A percentile compares a stretch with the other conserved stretches of the same genome.
Conservation (phyloP, 2,113 vertebrate genomes). For the Eubucco bourcierii region DNA sequence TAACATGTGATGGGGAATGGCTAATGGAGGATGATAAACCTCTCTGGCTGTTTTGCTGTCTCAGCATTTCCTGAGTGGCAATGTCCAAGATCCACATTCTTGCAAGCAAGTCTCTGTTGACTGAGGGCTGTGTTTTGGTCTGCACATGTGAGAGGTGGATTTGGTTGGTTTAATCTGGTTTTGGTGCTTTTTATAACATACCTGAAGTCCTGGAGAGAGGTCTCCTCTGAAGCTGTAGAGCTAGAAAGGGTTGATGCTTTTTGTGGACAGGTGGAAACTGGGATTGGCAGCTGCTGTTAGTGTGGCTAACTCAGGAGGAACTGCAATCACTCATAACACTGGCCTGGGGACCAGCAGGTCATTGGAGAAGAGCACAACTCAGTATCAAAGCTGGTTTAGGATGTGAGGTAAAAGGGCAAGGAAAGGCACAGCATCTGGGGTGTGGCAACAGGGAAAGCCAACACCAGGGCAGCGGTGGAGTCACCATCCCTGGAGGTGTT, state of each 20-base stretch:
- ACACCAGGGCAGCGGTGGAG: neutral
- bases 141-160: neutral
- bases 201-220: neutral
- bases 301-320: neutral
- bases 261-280: neutral
- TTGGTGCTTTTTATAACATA: neutral
- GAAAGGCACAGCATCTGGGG: neutral
- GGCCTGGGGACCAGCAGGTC: neutral
- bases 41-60: constrained; percentile 26
- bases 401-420: neutral
- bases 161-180: neutral
- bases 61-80: neutral
- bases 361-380: neutral
- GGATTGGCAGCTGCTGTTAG: neutral
- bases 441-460: neutral
- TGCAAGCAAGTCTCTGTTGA: neutral
- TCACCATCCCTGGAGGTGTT: too few species aligned
- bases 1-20: constrained; percentile 10
- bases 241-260: neutral
- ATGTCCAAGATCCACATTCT: neutral
- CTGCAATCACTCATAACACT: neutral
- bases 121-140: too few species aligned
- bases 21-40: constrained; percentile 8
- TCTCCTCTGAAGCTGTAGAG: neutral
- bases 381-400: neutral